Percentiles rank a stretch among this genome's conserved stretches.
Evolutionary conservation across 2,113 vertebrate genomes (phyloP).

Genomic region (Mixornis gularis): DNA sequence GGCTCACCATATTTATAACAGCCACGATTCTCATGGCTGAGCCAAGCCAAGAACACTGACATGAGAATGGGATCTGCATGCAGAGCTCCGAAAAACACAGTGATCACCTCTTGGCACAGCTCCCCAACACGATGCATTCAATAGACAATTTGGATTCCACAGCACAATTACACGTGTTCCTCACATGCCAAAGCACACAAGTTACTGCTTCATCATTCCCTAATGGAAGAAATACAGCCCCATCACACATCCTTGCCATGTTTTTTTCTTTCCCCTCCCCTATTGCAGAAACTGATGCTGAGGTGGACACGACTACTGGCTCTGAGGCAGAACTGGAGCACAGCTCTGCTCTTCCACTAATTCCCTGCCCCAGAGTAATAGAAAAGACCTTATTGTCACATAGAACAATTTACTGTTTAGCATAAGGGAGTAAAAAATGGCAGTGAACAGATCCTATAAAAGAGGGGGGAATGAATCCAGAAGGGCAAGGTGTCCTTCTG

Average conservation of each 20-base stretch:
- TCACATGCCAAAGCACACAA: background rate
- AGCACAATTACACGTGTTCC: background rate
- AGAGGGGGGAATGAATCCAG: background rate
- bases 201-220: background rate
- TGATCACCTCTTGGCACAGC: background rate
- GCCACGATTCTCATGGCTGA: background rate
- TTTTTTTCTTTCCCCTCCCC: background rate
- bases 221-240: background rate
- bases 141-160: background rate
- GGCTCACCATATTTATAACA: no score
- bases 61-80: background rate
- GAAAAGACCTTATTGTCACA: background rate
- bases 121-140: background rate
- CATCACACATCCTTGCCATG: background rate
- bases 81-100: background rate
- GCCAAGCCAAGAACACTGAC: background rate
- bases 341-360: background rate
- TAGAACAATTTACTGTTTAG: background rate
- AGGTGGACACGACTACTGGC: background rate
- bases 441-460: background rate
- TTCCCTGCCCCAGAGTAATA: background rate
- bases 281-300: background rate
- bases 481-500: constrained; percentile 15
- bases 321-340: background rate
- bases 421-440: background rate